Percentiles rank a stretch among this genome's conserved stretches.
Evolutionary conservation across 2,113 vertebrate species (phyloP).

Genomic region (Ceuthmochares aereus): DNA sequence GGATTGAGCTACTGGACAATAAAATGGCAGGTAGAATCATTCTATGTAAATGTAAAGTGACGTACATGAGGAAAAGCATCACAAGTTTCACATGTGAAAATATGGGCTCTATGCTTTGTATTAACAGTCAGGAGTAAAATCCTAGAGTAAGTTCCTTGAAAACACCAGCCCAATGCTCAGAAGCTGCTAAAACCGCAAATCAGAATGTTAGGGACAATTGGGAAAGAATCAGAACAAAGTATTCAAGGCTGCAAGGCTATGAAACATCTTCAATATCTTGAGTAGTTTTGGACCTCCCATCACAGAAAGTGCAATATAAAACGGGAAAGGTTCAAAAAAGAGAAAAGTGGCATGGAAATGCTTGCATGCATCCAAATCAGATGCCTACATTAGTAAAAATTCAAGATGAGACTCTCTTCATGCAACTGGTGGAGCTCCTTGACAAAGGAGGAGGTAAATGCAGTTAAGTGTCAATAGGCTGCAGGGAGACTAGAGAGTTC

Average conservation of each 20-base stretch:
- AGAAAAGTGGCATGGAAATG: not conserved
- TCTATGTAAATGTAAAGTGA: not conserved
- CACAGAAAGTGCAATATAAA: not conserved
- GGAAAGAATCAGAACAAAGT: not conserved
- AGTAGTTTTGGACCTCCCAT: not conserved
- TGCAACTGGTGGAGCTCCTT: not conserved
- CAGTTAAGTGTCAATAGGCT: not conserved
- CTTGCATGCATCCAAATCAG: not conserved
- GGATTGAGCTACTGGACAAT: not conserved
- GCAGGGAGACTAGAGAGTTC: not conserved
- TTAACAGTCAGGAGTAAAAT: not conserved
- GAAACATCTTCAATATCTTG: not conserved
- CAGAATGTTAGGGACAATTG: not conserved
- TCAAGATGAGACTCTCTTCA: not conserved
- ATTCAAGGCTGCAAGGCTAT: not conserved
- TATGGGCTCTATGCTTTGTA: not conserved
- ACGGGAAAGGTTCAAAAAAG: not conserved
- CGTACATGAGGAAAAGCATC: rapidly evolving
- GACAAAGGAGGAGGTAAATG: not conserved
- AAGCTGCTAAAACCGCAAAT: not conserved
- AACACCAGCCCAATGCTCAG: not conserved
- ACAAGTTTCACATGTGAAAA: not conserved
- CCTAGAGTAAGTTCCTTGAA: not conserved
- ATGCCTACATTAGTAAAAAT: not conserved
- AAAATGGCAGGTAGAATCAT: not conserved